Evolutionary conservation across 1,140 invertebrate genomes (phyloP).

Genomic region (Drosophila nebulosa): DNA sequence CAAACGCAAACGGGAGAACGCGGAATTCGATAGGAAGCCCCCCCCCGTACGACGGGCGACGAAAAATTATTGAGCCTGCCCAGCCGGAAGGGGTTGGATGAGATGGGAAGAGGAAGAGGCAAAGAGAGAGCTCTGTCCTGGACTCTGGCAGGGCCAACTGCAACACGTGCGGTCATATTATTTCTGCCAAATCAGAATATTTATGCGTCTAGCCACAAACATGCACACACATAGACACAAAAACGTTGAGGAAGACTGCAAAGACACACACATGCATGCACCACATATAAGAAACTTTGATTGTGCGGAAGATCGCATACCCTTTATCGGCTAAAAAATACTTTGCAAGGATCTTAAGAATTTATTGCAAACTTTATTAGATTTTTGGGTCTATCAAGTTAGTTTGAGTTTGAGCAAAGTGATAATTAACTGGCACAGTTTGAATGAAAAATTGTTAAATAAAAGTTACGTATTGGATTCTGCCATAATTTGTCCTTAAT

Average conservation of each 20-base stretch:
- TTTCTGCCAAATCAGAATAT: slow-evolving; percentile 80
- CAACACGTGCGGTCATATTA: slow-evolving; percentile 76
- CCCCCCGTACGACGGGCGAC: neutral
- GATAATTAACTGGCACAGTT: too few species aligned
- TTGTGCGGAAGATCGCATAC: neutral
- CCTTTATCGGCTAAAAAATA: too few species aligned
- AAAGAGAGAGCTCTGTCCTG: neutral
- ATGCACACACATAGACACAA: slow-evolving; percentile 19
- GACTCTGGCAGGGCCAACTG: slow-evolving; percentile 9
- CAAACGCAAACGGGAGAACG: neutral
- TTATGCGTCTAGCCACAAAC: slow-evolving; percentile 77
- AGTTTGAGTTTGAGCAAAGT: too few species aligned
- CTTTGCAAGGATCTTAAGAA: too few species aligned
- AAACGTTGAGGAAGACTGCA: neutral
- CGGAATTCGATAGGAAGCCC: slow-evolving; percentile 14
- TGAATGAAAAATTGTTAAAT: too few species aligned
- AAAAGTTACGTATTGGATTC: too few species aligned
- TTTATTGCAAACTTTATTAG: too few species aligned
- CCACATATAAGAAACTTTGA: neutral
- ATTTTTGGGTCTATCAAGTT: too few species aligned
- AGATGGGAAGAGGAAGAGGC: neutral
- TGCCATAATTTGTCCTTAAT: too few species aligned
- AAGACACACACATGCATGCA: neutral
- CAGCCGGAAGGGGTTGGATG: neutral
- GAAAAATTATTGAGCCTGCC: slow-evolving; percentile 58